These are phyloP conservation scores for Euplexia lucipara DNA, from an alignment of 2,888 invertebrate genomes.

Conservation along the genomic window DNA sequence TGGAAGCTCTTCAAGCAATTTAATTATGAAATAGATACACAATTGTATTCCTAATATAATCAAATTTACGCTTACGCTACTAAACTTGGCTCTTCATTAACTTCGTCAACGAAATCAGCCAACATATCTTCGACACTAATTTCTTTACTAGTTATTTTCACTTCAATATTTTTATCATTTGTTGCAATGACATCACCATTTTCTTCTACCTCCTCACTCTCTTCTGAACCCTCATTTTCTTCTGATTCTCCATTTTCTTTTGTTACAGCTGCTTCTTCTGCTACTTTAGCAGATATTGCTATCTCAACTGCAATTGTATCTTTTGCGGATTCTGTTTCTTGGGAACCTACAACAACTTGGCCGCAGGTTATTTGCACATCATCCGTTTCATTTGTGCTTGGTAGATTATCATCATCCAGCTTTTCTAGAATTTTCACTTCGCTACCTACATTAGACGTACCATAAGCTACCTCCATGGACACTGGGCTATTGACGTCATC, in stretches of 20 bases:
- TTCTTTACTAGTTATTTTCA: constrained; percentile 59
- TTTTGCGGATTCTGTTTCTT: constrained; percentile 71
- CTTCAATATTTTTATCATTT: constrained; percentile 59
- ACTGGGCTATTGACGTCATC: constrained; percentile 73
- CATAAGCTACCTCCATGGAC: constrained; percentile 81
- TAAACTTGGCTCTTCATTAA: constrained; percentile 73
- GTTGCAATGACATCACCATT: constrained; percentile 59
- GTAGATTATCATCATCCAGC: constrained; percentile 81
- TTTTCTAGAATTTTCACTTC: constrained; percentile 77
- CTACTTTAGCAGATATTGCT: constrained; percentile 65
- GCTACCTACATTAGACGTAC: constrained; percentile 71
- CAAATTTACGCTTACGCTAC: constrained; percentile 41
- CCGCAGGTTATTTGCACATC: constrained; percentile 86
- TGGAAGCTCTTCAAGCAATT: constrained; percentile 39
- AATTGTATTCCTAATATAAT: constrained; percentile 29
- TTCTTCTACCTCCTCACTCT: constrained; percentile 51
- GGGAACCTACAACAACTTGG: constrained; percentile 76
- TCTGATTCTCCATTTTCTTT: constrained; percentile 55
- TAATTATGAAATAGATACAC: constrained; percentile 33
- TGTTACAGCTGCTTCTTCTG: constrained; percentile 67
- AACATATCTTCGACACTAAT: constrained; percentile 85
- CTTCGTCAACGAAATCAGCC: constrained; percentile 88
- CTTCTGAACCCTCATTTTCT: too few species aligned
- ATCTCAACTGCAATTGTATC: constrained; percentile 45
- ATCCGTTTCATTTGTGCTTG: constrained; percentile 84